A percentile compares a stretch with the other conserved stretches of the same genome.
These are phyloP conservation scores for Chrysopa pallens DNA, from an alignment of 1,140 invertebrate genomes.

Conservation along the genomic window DNA sequence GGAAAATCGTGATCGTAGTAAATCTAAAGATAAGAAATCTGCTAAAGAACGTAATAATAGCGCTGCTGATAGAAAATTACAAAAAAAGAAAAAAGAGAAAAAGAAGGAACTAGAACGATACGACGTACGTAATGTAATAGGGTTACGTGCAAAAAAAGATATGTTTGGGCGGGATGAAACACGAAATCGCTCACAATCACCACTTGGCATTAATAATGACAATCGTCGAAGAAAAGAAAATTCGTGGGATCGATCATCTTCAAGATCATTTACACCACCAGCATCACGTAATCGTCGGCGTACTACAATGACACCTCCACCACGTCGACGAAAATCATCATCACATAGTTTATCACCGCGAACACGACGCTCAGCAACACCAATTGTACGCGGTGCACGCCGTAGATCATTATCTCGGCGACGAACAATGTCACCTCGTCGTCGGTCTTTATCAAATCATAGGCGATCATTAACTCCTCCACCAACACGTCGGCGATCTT, in stretches of 20 bases:
- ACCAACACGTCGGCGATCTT: slow-evolving; percentile 7
- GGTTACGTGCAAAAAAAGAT: slow-evolving; percentile 45
- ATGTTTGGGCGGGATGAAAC: slow-evolving; percentile 55
- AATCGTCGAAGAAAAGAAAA: slow-evolving; percentile 4
- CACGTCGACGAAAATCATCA: slow-evolving; percentile 15
- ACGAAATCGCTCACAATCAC: slow-evolving; percentile 9
- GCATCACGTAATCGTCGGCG: slow-evolving; percentile 6
- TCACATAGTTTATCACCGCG: slow-evolving; percentile 17
- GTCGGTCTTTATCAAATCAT: slow-evolving; percentile 6
- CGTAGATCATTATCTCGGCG: slow-evolving; percentile 12
- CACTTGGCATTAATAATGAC: background rate
- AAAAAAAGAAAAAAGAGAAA: slow-evolving; percentile 36
- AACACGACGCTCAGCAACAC: slow-evolving; percentile 17
- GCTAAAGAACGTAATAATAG: slow-evolving; percentile 11
- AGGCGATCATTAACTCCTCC: background rate
- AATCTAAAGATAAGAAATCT: slow-evolving; percentile 18
- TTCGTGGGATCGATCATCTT: slow-evolving; percentile 19
- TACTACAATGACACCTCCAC: slow-evolving; percentile 5
- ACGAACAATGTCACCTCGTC: slow-evolving; percentile 7
- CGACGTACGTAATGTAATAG: slow-evolving; percentile 58
- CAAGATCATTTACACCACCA: slow-evolving; percentile 19
- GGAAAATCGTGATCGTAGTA: slow-evolving; percentile 20
- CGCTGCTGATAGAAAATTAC: slow-evolving; percentile 9
- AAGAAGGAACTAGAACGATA: slow-evolving; percentile 54
- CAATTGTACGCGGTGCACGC: slow-evolving; percentile 8